Evolutionary conservation across 2,888 invertebrate species (phyloP).

Genomic region (Trichogramma dendrolimi): DNA sequence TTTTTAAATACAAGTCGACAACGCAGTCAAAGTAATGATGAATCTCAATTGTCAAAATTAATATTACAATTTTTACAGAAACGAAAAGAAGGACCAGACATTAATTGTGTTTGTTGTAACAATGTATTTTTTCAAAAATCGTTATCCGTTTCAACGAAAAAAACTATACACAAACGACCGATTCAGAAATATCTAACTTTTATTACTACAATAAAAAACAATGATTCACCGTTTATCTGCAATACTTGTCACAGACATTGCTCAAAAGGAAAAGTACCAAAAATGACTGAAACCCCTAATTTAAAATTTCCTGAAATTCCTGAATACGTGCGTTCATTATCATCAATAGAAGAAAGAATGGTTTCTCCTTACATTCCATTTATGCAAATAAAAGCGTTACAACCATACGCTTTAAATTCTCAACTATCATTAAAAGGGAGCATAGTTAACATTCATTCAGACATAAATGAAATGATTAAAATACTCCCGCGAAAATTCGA

Average conservation of each 20-base stretch:
- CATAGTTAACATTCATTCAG: conserved; percentile 34
- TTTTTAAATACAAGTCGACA: too few species aligned
- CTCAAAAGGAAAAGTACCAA: conserved; percentile 9
- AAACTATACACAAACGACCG: neutral
- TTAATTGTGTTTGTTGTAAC: conserved; percentile 15
- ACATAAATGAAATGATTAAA: conserved; percentile 26
- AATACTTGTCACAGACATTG: neutral
- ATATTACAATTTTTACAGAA: conserved; percentile 1
- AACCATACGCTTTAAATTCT: conserved; percentile 37
- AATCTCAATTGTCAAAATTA: too few species aligned
- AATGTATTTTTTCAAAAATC: conserved; percentile 11
- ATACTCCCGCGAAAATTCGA: conserved; percentile 29
- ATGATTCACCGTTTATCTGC: conserved; percentile 11
- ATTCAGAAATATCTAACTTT: neutral
- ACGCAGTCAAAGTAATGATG: neutral
- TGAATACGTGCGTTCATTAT: conserved; percentile 30
- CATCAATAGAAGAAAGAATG: conserved; percentile 42
- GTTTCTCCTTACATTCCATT: conserved; percentile 42
- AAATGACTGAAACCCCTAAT: conserved; percentile 21
- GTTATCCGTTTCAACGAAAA: neutral
- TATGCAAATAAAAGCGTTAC: conserved; percentile 42
- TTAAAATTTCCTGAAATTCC: conserved; percentile 32
- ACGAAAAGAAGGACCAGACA: conserved; percentile 13
- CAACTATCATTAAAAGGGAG: conserved; percentile 38
- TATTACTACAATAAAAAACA: conserved; percentile 4